Percentiles rank a stretch among this genome's conserved stretches.
These are phyloP conservation scores for Anarhynchus alexandrinus DNA, from an alignment of 2,113 vertebrate genomes.

Conservation along the genomic window DNA sequence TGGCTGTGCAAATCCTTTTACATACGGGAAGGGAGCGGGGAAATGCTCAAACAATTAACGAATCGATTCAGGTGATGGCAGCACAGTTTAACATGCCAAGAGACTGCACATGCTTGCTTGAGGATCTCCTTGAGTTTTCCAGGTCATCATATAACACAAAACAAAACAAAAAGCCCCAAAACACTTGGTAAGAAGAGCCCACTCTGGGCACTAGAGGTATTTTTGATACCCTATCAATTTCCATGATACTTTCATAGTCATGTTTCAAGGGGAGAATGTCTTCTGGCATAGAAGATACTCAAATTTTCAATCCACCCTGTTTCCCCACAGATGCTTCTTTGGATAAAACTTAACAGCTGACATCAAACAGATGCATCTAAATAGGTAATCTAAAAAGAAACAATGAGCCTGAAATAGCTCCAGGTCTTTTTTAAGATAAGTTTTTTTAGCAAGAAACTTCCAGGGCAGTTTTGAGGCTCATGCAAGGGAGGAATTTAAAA, in stretches of 20 bases:
- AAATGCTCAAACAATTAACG: neutral
- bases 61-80: neutral
- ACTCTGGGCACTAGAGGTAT: neutral
- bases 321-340: neutral
- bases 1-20: neutral
- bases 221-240: neutral
- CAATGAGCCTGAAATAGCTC: neutral
- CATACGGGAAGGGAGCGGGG: neutral
- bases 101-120: neutral
- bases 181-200: neutral
- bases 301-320: neutral
- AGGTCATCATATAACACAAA: neutral
- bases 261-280: neutral
- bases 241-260: neutral
- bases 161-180: neutral
- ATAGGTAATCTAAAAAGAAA: constrained; percentile 7
- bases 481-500: constrained; percentile 45
- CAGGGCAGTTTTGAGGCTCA: constrained; percentile 21
- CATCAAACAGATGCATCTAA: constrained; percentile 52
- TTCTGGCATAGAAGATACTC: neutral
- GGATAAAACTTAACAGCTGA: constrained; percentile 19
- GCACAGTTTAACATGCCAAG: neutral
- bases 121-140: neutral
- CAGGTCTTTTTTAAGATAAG: constrained; percentile 39
- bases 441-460: constrained; percentile 30